These are phyloP conservation scores for Caerostris extrusa DNA, from an alignment of 1,140 invertebrate genomes.

Conservation along the genomic window DNA sequence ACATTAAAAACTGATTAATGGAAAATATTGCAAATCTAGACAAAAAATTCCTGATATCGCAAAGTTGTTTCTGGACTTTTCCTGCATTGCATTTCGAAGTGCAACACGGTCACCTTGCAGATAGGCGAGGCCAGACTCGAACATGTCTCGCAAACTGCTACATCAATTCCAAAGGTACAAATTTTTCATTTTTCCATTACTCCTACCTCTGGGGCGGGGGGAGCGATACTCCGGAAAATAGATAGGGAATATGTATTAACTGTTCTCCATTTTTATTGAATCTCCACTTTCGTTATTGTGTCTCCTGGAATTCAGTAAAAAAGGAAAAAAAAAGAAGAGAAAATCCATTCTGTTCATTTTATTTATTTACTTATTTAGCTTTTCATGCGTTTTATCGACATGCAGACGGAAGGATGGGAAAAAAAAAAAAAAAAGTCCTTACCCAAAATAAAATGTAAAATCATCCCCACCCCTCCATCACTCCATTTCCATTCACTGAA, in stretches of 20 bases:
- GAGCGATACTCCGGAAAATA: slow-evolving; percentile 61
- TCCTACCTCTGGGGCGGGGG: slow-evolving; percentile 12
- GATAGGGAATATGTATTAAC: slow-evolving; percentile 72
- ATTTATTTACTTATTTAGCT: slow-evolving; percentile 70
- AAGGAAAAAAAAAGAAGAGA: slow-evolving; percentile 18
- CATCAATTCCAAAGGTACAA: slow-evolving; percentile 40
- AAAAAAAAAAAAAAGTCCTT: slow-evolving; percentile 24
- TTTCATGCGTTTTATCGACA: slow-evolving; percentile 67
- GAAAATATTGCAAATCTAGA: too few relatives aligned
- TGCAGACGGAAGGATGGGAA: slow-evolving; percentile 34
- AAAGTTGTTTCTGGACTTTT: too few relatives aligned
- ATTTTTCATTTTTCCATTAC: slow-evolving; percentile 56
- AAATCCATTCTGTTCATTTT: slow-evolving; percentile 50
- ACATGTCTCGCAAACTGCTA: background rate
- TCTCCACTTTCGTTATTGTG: slow-evolving; percentile 70
- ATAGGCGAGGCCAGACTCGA: background rate
- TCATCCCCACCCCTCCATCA: slow-evolving; percentile 1
- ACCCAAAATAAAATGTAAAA: slow-evolving; percentile 69
- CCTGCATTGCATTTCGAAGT: too few relatives aligned
- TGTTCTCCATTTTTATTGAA: slow-evolving; percentile 73
- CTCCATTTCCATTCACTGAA: slow-evolving; percentile 47
- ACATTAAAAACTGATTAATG: too few relatives aligned
- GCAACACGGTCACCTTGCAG: background rate
- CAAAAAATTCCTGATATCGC: too few relatives aligned
- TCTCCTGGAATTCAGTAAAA: background rate